These are phyloP conservation scores for Enteromius trimaculatus DNA, from an alignment of 2,797 vertebrate genomes.

Conservation along the genomic window DNA sequence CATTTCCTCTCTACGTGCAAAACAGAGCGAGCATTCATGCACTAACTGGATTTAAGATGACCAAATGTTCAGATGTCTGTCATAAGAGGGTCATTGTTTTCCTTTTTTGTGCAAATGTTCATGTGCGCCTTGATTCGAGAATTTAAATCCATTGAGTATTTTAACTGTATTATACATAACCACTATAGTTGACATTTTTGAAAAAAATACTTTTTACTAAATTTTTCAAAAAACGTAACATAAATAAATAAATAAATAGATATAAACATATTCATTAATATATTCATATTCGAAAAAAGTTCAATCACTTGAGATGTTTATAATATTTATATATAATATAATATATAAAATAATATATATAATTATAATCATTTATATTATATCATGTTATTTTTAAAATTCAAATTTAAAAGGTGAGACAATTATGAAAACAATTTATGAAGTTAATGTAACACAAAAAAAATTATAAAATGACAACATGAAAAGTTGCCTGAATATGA, in stretches of 20 bases:
- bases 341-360: too few relatives aligned
- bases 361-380: too few relatives aligned
- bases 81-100: constrained; percentile 15
- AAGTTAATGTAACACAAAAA: not conserved
- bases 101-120: not conserved
- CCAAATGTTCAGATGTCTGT: constrained; percentile 19
- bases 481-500: not conserved
- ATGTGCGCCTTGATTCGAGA: not conserved
- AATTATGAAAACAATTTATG: not conserved
- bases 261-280: not conserved
- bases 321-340: too few relatives aligned
- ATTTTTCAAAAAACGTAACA: not conserved
- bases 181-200: not conserved
- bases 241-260: too few relatives aligned
- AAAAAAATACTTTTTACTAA: not conserved
- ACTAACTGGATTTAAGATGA: constrained; percentile 26
- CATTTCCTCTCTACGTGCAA: constrained; percentile 7
- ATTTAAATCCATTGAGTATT: not conserved
- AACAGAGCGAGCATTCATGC: constrained; percentile 22
- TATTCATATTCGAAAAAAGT: too few relatives aligned
- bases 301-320: too few relatives aligned
- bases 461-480: not conserved
- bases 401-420: not conserved
- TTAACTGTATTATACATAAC: not conserved
- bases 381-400: too few relatives aligned